Conservation (phyloP, 2,888 invertebrate species). For the Melipona bicolor region DNA sequence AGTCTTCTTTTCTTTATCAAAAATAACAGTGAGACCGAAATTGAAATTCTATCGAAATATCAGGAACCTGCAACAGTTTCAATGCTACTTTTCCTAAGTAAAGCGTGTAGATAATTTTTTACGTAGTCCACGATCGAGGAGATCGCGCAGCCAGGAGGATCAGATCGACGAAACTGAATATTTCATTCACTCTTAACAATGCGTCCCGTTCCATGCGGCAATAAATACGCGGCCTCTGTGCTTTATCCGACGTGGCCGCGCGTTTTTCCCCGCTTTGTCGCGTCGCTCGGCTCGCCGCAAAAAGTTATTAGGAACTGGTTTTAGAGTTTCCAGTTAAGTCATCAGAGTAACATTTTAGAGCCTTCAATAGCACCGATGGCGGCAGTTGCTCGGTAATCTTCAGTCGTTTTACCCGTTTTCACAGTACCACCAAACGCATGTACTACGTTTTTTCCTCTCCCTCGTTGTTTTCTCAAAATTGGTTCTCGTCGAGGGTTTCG, state of each 20-base stretch:
- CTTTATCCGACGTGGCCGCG: conserved; percentile 45
- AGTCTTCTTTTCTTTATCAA: neutral
- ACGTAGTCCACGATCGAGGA: neutral
- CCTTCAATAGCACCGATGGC: conserved; percentile 56
- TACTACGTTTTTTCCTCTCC: conserved; percentile 8
- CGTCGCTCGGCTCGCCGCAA: conserved; percentile 51
- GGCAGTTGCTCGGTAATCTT: conserved; percentile 44
- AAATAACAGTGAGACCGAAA: neutral
- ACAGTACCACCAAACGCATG: conserved; percentile 19
- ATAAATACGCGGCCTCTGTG: conserved; percentile 52
- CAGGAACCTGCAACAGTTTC: neutral
- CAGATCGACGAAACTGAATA: conserved; percentile 7
- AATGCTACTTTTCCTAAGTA: neutral
- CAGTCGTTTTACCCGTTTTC: conserved; percentile 37
- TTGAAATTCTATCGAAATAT: neutral
- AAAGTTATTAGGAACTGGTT: conserved; percentile 69
- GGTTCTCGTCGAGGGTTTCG: neutral
- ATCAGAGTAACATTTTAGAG: conserved; percentile 64
- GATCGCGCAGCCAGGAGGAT: neutral
- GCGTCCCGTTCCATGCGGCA: conserved; percentile 38
- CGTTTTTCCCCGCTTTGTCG: conserved; percentile 64
- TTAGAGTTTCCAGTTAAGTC: conserved; percentile 68
- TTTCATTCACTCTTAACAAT: conserved; percentile 42
- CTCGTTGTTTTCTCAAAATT: conserved; percentile 29
- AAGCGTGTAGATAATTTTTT: neutral